These are phyloP conservation scores for Darevskia mixta DNA, from an alignment of 2,797 vertebrate genomes.

Conservation along the genomic window DNA sequence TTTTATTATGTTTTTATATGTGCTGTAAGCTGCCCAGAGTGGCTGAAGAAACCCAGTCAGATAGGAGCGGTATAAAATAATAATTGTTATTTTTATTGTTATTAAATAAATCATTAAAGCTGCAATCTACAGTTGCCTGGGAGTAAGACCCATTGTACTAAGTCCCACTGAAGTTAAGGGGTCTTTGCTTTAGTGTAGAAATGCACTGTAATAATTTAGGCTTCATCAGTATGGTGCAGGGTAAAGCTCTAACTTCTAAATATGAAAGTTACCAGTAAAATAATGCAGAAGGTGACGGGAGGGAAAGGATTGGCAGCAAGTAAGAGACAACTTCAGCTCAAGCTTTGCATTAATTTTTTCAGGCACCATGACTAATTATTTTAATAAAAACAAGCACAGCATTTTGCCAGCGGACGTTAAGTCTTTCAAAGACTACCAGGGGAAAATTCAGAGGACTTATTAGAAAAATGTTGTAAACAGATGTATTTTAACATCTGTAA, in stretches of 20 bases:
- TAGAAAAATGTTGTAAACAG: slow-evolving; percentile 55
- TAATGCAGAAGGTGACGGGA: background rate
- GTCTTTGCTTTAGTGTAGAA: no score
- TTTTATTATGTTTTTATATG: no score
- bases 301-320: background rate
- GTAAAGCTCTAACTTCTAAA: background rate
- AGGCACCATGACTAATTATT: slow-evolving; percentile 62
- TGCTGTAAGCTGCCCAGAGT: no score
- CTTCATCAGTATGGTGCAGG: background rate
- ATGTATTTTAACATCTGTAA: slow-evolving; percentile 64
- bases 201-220: no score
- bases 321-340: slow-evolving; percentile 22
- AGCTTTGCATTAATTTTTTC: slow-evolving; percentile 51
- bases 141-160: no score
- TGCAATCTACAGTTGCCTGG: no score
- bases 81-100: no score
- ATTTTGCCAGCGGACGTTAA: slow-evolving; percentile 65
- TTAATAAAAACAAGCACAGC: slow-evolving; percentile 66
- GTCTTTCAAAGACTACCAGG: slow-evolving; percentile 60
- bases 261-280: background rate
- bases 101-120: no score
- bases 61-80: no score
- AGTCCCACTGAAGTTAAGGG: no score
- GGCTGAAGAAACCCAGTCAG: no score
- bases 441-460: slow-evolving; percentile 56